phyloP scores from a whole-genome alignment of 2,113 vertebrate species.

The Nematolebias whitei region DNA sequence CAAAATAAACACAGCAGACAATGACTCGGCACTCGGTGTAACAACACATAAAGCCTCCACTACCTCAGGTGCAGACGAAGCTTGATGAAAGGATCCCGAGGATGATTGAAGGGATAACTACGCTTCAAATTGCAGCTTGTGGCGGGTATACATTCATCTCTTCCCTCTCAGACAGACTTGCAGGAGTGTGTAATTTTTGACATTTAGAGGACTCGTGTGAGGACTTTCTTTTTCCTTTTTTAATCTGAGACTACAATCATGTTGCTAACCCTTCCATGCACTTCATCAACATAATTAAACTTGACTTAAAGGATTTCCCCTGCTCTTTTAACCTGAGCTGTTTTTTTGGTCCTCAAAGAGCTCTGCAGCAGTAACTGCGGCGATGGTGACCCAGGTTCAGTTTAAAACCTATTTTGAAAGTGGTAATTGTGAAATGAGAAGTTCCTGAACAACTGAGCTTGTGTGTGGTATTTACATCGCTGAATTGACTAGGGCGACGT shows the following conservation, averaged over 20 bases:
- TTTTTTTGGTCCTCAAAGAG: constrained; percentile 12
- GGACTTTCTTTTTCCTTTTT: constrained; percentile 16
- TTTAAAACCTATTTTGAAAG: constrained; percentile 50
- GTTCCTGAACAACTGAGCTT: constrained; percentile 49
- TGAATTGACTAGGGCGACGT: constrained; percentile 48
- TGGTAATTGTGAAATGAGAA: constrained; percentile 48
- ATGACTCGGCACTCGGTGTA: constrained; percentile 53
- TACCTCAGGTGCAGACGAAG: constrained; percentile 26
- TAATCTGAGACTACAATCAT: constrained; percentile 26
- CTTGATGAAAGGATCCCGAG: constrained; percentile 40
- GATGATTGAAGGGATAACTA: constrained; percentile 51
- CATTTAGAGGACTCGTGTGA: constrained; percentile 12
- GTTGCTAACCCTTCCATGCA: constrained; percentile 1
- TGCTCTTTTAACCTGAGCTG: constrained; percentile 11
- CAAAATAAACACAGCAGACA: constrained; percentile 51
- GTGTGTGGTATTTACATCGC: constrained; percentile 46
- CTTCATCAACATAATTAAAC: constrained; percentile 35
- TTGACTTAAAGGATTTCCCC: constrained; percentile 7
- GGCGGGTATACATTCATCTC: constrained; percentile 28
- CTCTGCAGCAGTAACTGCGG: constrained; percentile 38
- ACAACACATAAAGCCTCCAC: constrained; percentile 31
- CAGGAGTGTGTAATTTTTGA: constrained; percentile 30
- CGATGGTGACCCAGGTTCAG: constrained; percentile 12
- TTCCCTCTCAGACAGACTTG: constrained; percentile 16
- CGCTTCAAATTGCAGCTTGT: constrained; percentile 19